phyloP scores from a whole-genome alignment of 2,888 invertebrate genomes.

The Philonicus albiceps region DNA sequence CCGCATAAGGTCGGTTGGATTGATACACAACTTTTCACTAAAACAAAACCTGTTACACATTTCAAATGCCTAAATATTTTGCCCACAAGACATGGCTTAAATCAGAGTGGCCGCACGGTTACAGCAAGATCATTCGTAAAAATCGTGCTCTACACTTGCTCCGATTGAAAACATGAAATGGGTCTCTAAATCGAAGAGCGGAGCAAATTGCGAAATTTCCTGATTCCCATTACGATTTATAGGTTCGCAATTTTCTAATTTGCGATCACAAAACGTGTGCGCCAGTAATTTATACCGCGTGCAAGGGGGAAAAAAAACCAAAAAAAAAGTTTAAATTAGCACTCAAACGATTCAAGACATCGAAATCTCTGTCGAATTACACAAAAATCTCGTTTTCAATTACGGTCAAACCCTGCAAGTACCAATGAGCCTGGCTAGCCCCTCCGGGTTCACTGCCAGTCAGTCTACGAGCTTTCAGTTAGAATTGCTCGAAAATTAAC shows the following conservation, averaged over 20 bases:
- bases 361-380: not conserved
- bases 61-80: not conserved
- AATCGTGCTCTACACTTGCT: not conserved
- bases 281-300: conserved; percentile 3
- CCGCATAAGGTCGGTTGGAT: not conserved
- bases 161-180: not conserved
- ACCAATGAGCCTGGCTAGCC: not conserved
- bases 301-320: not conserved
- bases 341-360: not conserved
- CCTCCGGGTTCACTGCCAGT: not conserved
- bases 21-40: conserved; percentile 11
- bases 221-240: conserved; percentile 7
- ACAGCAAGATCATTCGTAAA: not conserved
- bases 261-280: conserved; percentile 16
- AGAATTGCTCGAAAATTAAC: not conserved
- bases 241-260: conserved; percentile 10
- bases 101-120: not conserved
- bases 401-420: not conserved
- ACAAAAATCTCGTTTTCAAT: conserved; percentile 21
- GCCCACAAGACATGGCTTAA: not conserved
- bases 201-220: conserved; percentile 22
- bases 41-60: conserved; percentile 3
- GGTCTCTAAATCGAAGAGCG: not conserved
- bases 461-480: not conserved
- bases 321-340: not conserved